phyloP scores from a whole-genome alignment of 2,113 vertebrate genomes.

The Xiphophorus maculatus region DNA sequence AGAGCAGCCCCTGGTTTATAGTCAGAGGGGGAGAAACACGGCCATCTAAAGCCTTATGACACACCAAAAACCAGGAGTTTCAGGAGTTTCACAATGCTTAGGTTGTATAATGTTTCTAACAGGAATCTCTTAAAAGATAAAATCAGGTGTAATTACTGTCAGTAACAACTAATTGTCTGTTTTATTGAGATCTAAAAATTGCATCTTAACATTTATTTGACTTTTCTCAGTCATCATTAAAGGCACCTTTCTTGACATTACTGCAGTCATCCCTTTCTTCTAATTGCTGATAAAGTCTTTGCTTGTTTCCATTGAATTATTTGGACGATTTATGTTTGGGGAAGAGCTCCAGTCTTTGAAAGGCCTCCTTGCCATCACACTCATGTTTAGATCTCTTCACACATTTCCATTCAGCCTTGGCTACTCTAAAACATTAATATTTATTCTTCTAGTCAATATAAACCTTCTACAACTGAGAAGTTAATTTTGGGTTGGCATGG shows the following conservation, averaged over 20 bases:
- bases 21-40: no score
- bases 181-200: not conserved
- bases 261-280: not conserved
- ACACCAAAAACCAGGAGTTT: not conserved
- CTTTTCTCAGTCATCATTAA: not conserved
- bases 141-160: not conserved
- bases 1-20: constrained; percentile 20
- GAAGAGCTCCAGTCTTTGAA: not conserved
- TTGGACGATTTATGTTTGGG: not conserved
- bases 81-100: not conserved
- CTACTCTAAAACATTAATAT: not conserved
- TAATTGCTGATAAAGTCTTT: not conserved
- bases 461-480: not conserved
- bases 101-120: not conserved
- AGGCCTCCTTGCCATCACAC: no score
- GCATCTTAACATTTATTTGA: not conserved
- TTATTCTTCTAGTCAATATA: not conserved
- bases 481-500: not conserved
- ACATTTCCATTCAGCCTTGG: not conserved
- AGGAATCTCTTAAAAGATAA: not conserved
- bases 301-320: not conserved
- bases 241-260: not conserved
- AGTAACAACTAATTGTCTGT: not conserved
- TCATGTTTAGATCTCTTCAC: no score
- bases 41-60: not conserved